Conservation (phyloP, 2,797 vertebrate species). For the Myoxocephalus aenaeus region DNA sequence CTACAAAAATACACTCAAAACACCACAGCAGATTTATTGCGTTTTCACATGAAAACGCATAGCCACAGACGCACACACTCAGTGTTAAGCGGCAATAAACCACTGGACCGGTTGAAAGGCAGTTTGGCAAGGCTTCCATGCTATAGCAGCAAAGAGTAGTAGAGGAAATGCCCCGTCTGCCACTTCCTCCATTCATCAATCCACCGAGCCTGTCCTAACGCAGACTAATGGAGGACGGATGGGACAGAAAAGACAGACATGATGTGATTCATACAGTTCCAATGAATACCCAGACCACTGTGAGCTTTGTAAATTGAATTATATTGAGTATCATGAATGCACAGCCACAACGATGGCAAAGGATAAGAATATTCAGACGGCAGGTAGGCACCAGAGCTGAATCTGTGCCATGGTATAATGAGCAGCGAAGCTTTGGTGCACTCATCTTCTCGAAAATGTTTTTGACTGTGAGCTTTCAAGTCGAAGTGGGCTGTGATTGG, state of each 20-base stretch:
- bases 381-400: slow-evolving; percentile 20
- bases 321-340: slow-evolving; percentile 25
- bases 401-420: slow-evolving; percentile 13
- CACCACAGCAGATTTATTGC: slow-evolving; percentile 36
- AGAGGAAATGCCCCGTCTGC: slow-evolving; percentile 64
- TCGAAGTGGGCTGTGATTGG: slow-evolving; percentile 46
- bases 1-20: slow-evolving; percentile 47
- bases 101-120: slow-evolving; percentile 46
- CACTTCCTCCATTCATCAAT: slow-evolving; percentile 66
- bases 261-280: slow-evolving; percentile 55
- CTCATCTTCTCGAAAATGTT: slow-evolving; percentile 32
- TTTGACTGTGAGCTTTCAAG: slow-evolving; percentile 40
- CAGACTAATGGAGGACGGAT: slow-evolving; percentile 63
- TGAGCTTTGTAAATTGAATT: slow-evolving; percentile 28
- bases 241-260: slow-evolving; percentile 60
- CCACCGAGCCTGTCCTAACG: slow-evolving; percentile 50
- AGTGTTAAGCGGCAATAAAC: slow-evolving; percentile 46
- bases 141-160: slow-evolving; percentile 46
- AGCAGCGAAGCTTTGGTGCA: slow-evolving; percentile 1
- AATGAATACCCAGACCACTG: slow-evolving; percentile 35
- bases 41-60: slow-evolving; percentile 21
- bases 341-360: background rate
- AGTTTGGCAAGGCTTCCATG: slow-evolving; percentile 52
- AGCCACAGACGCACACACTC: slow-evolving; percentile 20
- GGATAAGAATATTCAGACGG: slow-evolving; percentile 10